A percentile compares a stretch with the other conserved stretches of the same genome.
Evolutionary conservation across 2,797 vertebrate species (phyloP).

Genomic region (Lacerta bilineata): DNA sequence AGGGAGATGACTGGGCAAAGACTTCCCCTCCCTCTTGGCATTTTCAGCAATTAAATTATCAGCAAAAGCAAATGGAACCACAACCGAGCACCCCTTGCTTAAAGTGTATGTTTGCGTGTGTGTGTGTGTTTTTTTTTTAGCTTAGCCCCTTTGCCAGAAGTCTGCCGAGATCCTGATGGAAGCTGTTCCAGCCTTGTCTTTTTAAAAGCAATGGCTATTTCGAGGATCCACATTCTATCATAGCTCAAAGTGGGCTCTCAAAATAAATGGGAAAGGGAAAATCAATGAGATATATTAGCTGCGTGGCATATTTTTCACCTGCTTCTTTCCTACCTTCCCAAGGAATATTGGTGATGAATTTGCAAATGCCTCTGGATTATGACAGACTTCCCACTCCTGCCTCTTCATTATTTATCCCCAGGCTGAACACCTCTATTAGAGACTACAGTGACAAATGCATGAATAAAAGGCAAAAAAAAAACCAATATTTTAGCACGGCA

Average conservation of each 20-base stretch:
- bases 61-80: background rate
- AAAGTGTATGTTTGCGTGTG: no score
- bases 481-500: constrained; percentile 74
- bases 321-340: constrained; percentile 25
- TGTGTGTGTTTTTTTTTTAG: no score
- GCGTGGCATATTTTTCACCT: constrained; percentile 62
- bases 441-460: constrained; percentile 78
- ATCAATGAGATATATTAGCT: constrained; percentile 82
- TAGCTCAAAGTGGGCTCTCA: constrained; percentile 73
- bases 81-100: background rate
- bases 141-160: background rate
- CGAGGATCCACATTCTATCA: constrained; percentile 74
- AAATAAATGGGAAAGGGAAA: constrained; percentile 75
- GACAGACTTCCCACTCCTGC: constrained; percentile 77
- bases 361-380: constrained; percentile 82
- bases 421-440: constrained; percentile 73
- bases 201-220: constrained; percentile 54
- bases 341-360: constrained; percentile 84
- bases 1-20: no score
- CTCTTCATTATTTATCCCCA: constrained; percentile 78
- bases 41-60: constrained; percentile 1
- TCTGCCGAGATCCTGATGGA: constrained; percentile 30
- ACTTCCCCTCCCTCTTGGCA: background rate
- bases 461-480: constrained; percentile 78
- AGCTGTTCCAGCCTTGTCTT: constrained; percentile 41